phyloP scores from a whole-genome alignment of 2,888 invertebrate genomes.

The Shargacucullia verbasci region DNA sequence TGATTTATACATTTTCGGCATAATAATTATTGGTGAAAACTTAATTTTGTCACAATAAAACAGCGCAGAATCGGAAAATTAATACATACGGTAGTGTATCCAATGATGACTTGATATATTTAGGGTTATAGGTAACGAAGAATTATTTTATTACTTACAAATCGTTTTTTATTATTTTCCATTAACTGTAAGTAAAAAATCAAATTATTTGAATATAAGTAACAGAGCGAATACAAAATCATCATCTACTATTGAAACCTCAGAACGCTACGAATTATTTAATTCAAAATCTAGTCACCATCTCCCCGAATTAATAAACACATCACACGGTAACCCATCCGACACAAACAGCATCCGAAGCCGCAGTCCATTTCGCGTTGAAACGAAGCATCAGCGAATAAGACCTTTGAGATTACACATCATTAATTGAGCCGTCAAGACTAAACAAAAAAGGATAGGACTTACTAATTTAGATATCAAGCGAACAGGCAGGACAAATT shows the following conservation, averaged over 20 bases:
- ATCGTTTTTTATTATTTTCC: no score
- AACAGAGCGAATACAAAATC: no score
- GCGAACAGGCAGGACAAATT: conserved; percentile 57
- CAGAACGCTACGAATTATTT: conserved; percentile 3
- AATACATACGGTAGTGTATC: no score
- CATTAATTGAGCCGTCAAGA: conserved; percentile 58
- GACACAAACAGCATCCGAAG: conserved; percentile 38
- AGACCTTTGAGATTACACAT: conserved; percentile 56
- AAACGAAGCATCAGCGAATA: conserved; percentile 56
- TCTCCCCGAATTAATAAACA: conserved; percentile 51
- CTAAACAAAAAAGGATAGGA: conserved; percentile 52
- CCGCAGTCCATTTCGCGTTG: conserved; percentile 48
- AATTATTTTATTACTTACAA: no score
- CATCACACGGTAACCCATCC: conserved; percentile 49
- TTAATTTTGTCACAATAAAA: no score
- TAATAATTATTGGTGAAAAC: no score
- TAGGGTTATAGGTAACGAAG: no score
- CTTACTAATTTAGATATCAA: conserved; percentile 59
- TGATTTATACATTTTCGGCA: no score
- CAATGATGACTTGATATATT: no score
- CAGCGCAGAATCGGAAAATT: no score
- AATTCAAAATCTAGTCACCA: conserved; percentile 30
- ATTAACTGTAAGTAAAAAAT: no score
- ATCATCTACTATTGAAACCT: background rate
- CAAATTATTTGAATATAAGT: no score